phyloP scores from a whole-genome alignment of 2,888 invertebrate genomes.

The Auanema sp. region DNA sequence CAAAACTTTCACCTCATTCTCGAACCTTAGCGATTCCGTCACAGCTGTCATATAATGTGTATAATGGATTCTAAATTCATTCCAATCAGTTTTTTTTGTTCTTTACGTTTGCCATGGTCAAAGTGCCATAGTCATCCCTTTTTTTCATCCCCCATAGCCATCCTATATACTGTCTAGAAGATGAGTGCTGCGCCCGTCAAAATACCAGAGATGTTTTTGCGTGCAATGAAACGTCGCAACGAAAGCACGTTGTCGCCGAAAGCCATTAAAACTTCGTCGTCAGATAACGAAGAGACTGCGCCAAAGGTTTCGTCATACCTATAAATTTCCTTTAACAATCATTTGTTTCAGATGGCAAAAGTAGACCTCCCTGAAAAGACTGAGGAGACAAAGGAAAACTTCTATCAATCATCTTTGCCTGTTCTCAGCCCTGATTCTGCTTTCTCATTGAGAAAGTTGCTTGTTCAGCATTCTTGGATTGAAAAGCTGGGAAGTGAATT shows the following conservation, averaged over 20 bases:
- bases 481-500: constrained; percentile 55
- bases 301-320: background rate
- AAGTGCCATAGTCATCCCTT: background rate
- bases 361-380: too few relatives aligned
- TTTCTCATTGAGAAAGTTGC: constrained; percentile 2
- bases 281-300: background rate
- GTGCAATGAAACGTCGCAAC: constrained; percentile 19
- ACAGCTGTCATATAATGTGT: too few relatives aligned
- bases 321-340: background rate
- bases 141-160: background rate
- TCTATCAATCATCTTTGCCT: background rate
- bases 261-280: background rate
- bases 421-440: background rate
- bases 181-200: constrained; percentile 1
- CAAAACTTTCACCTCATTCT: too few relatives aligned
- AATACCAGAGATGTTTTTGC: constrained; percentile 37
- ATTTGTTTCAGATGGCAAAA: background rate
- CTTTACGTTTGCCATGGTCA: background rate
- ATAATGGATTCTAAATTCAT: too few relatives aligned
- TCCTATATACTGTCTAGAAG: constrained; percentile 1
- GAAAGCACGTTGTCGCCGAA: background rate
- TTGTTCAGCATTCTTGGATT: constrained; percentile 25
- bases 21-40: too few relatives aligned
- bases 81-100: too few relatives aligned
- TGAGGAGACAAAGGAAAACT: too few relatives aligned